Evolutionary conservation across 1,140 invertebrate genomes (phyloP).

Genomic region (Phenacoccus solenopsis): DNA sequence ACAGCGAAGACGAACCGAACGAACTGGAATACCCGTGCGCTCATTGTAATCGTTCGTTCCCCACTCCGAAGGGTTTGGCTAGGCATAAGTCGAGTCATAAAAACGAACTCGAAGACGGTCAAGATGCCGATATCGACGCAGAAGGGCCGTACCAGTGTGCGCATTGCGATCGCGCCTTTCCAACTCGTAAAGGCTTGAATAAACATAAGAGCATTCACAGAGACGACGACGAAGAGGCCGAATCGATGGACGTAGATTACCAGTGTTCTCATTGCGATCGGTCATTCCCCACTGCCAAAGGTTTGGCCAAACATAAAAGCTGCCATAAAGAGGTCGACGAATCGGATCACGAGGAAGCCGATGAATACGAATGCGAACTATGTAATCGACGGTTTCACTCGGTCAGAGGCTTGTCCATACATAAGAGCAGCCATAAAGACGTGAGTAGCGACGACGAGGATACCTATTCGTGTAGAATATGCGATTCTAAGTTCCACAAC

Average conservation of each 20-base stretch:
- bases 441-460: not conserved
- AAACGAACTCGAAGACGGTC: no score
- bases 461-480: not conserved
- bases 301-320: not conserved
- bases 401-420: not conserved
- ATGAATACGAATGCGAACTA: not conserved
- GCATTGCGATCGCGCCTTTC: no score
- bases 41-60: no score
- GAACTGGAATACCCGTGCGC: no score
- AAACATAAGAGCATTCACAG: no score
- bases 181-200: no score
- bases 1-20: no score
- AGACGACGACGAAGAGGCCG: no score
- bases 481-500: no score
- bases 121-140: no score
- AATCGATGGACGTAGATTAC: not conserved
- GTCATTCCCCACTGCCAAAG: not conserved
- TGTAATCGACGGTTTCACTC: not conserved
- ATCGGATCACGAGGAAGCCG: not conserved
- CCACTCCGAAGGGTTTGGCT: not conserved
- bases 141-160: no score
- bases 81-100: not conserved
- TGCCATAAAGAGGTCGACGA: not conserved
- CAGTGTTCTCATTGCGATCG: not conserved
- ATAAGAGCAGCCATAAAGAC: not conserved